Evolutionary conservation across 2,113 vertebrate genomes (phyloP).

Genomic region (Zosterops hypoxanthus): DNA sequence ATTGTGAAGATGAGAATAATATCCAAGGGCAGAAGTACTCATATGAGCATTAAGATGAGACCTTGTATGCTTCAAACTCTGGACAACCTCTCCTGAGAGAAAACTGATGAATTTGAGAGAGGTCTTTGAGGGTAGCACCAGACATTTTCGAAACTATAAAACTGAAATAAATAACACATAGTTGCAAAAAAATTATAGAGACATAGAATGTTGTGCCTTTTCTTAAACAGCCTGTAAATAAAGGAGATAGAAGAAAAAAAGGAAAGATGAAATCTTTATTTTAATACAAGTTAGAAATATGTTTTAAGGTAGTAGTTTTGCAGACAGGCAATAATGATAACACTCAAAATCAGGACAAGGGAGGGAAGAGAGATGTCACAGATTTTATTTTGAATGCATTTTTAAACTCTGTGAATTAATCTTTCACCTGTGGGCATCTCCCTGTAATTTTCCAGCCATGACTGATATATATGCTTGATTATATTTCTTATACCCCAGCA

Average conservation of each 20-base stretch:
- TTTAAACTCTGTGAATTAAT: conserved; percentile 36
- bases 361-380: not conserved
- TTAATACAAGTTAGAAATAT: not conserved
- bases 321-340: not conserved
- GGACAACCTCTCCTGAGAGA: conserved; percentile 22
- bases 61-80: not conserved
- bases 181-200: not conserved
- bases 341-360: not conserved
- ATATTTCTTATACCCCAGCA: conserved; percentile 21
- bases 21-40: conserved; percentile 10
- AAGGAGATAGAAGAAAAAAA: not conserved
- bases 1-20: conserved; percentile 14
- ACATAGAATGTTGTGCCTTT: not conserved
- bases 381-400: conserved; percentile 41
- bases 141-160: conserved; percentile 27
- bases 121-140: not conserved
- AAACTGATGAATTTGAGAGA: conserved; percentile 24
- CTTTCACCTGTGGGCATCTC: conserved; percentile 23
- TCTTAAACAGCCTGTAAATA: not conserved
- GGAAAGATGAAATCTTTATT: not conserved
- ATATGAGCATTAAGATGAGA: conserved; percentile 19
- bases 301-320: not conserved
- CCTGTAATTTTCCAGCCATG: not conserved
- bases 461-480: conserved; percentile 22
- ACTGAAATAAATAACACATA: conserved; percentile 9